Conservation (phyloP, 2,797 vertebrate species). For the Sus cebifrons region DNA sequence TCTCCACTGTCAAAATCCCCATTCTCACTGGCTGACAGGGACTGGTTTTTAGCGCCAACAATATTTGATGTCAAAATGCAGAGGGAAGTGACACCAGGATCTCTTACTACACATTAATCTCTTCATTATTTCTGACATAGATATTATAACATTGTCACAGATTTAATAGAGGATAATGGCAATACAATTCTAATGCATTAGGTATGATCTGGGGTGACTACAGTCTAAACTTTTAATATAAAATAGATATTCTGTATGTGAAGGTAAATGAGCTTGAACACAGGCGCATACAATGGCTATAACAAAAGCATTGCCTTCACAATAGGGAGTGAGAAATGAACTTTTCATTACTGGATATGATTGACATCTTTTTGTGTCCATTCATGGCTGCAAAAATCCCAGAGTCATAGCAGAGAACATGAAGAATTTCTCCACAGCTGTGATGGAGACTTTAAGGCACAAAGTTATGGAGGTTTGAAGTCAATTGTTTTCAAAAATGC, state of each 20-base stretch:
- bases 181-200: conserved; percentile 66
- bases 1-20: conserved; percentile 68
- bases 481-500: conserved; percentile 72
- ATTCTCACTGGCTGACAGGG: conserved; percentile 62
- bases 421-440: conserved; percentile 66
- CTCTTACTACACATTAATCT: conserved; percentile 76
- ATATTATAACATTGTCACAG: conserved; percentile 58
- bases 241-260: conserved; percentile 68
- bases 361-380: conserved; percentile 85
- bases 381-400: conserved; percentile 76
- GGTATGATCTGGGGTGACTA: conserved; percentile 70
- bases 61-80: conserved; percentile 70
- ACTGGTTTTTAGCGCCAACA: conserved; percentile 57
- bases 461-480: conserved; percentile 64
- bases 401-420: conserved; percentile 64
- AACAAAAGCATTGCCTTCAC: conserved; percentile 75
- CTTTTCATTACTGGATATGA: conserved; percentile 81
- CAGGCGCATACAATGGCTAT: conserved; percentile 64
- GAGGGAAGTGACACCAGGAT: conserved; percentile 66
- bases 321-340: conserved; percentile 82
- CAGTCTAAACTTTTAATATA: conserved; percentile 83
- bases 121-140: conserved; percentile 84
- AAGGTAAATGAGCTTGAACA: conserved; percentile 70
- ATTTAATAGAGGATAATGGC: conserved; percentile 83
- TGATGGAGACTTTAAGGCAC: conserved; percentile 72